Base-by-base conservation (phyloP, 2,113 vertebrate species). In the Cyanoramphus novaezelandiae region DNA sequence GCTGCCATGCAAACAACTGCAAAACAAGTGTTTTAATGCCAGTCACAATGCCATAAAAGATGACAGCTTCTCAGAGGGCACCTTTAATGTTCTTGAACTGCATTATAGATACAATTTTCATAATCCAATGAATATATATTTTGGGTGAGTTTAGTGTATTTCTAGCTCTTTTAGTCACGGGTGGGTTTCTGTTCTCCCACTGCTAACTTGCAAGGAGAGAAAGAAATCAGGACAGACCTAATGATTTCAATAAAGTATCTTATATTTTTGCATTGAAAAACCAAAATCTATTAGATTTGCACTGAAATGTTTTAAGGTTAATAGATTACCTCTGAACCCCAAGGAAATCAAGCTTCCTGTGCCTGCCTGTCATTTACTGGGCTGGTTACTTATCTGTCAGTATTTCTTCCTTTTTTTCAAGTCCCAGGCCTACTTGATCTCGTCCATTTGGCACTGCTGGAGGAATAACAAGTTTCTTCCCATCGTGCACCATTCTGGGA, bases 351-450 rank as follows among this genome's bases (percentile, higher is more conserved):
- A 91, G 85, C 82, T 78, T 96, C 96, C 91, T 97, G 92, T 82
- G 96, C 94, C 86, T 97, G 95, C 88, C 96, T 98, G 97, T 97
- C 98, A 98, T 98, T 97, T 98, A 95, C 97, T 96, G 96, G 96
- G 97, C 92, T 97, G 97, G 94, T 97, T 97, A 97, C 97, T 98
- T 97, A 97, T 98, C 97, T 98, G 98, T 98, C 98, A 98, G 98
- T 98, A 98, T 98, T 98, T 98, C 97, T 97, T 97, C 83, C 74
- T 91, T 97, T 97, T 97, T 98, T 97, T 94, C 95, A 97, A 98
- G 97, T 98, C 98, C 97, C 97, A 98, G 97, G 93, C 97, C 97
- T 98, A 98, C 98, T 98, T 98, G 98, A 98, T 98, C 97, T 98
- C 97, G 96, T 98, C 97, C 97, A 94, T 98, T 98, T 97, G 97